phyloP scores from a whole-genome alignment of 2,888 invertebrate genomes.

The Melangyna quadrimaculata region DNA sequence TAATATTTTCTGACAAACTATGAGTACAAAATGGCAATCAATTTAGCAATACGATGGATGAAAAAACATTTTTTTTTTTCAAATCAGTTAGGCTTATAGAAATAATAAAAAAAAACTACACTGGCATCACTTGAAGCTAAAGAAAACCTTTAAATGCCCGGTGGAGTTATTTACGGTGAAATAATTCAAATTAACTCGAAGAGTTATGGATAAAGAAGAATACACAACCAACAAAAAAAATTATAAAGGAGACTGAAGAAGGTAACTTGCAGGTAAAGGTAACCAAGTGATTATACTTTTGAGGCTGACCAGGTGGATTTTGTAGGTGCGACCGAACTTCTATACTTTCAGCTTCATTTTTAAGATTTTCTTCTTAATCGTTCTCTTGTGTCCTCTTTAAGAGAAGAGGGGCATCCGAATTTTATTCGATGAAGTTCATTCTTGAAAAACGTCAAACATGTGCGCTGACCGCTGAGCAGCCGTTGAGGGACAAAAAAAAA shows the following conservation, averaged over 20 bases:
- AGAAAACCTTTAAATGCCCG: slow-evolving; percentile 65
- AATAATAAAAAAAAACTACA: not conserved
- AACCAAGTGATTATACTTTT: slow-evolving; percentile 62
- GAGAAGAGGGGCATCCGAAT: slow-evolving; percentile 9
- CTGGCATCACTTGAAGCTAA: slow-evolving; percentile 16
- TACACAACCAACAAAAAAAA: not conserved
- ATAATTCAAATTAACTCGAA: slow-evolving; percentile 78
- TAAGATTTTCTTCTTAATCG: slow-evolving; percentile 38
- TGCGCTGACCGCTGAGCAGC: slow-evolving; percentile 29
- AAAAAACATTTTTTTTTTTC: too few species aligned
- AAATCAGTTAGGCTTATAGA: not conserved
- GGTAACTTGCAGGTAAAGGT: slow-evolving; percentile 42
- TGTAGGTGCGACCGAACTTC: slow-evolving; percentile 63
- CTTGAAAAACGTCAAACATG: slow-evolving; percentile 48
- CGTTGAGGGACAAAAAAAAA: slow-evolving; percentile 16
- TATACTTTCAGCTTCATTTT: slow-evolving; percentile 17
- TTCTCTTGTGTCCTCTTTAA: not conserved
- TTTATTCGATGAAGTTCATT: slow-evolving; percentile 49
- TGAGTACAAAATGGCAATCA: too few species aligned
- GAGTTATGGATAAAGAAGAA: slow-evolving; percentile 64
- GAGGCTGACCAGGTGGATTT: slow-evolving; percentile 65
- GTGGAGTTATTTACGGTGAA: slow-evolving; percentile 79
- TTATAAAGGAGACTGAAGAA: slow-evolving; percentile 40
- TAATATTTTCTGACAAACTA: too few species aligned
- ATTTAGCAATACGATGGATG: too few species aligned